phyloP scores from a whole-genome alignment of 2,888 invertebrate species.

The Clusia tigrina region DNA sequence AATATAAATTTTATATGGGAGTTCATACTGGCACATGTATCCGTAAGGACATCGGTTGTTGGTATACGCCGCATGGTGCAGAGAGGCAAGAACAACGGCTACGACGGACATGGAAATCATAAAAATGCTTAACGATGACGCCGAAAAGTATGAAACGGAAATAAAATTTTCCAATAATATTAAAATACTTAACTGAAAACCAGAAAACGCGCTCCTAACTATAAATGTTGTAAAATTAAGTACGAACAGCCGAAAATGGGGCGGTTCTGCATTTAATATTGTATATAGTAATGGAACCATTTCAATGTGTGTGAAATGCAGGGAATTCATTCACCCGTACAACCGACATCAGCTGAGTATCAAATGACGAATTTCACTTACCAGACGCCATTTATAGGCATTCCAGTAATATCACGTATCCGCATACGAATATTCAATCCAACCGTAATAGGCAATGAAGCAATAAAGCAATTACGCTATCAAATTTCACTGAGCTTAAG shows the following conservation, averaged over 20 bases:
- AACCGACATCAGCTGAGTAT: no score
- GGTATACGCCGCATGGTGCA: conserved; percentile 30
- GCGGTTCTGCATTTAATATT: no score
- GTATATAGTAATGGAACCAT: no score
- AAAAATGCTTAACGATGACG: conserved; percentile 48
- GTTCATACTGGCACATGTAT: conserved; percentile 11
- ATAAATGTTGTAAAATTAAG: conserved; percentile 14
- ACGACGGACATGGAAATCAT: conserved; percentile 44
- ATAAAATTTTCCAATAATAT: conserved; percentile 38
- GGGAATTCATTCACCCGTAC: no score
- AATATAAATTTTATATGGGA: conserved; percentile 45
- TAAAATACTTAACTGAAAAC: not conserved
- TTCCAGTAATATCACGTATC: no score
- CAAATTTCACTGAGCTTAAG: not conserved
- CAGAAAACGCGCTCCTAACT: not conserved
- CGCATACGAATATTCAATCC: no score
- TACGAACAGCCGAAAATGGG: no score
- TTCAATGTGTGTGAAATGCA: no score
- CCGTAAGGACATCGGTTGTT: not conserved
- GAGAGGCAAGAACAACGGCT: conserved; percentile 49
- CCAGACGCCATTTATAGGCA: not conserved
- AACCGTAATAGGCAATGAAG: not conserved
- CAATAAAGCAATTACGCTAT: not conserved
- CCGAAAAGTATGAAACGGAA: conserved; percentile 35
- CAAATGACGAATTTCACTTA: no score